Evolutionary conservation across 2,797 vertebrate genomes (phyloP).

Genomic region (Etheostoma nigrum): DNA sequence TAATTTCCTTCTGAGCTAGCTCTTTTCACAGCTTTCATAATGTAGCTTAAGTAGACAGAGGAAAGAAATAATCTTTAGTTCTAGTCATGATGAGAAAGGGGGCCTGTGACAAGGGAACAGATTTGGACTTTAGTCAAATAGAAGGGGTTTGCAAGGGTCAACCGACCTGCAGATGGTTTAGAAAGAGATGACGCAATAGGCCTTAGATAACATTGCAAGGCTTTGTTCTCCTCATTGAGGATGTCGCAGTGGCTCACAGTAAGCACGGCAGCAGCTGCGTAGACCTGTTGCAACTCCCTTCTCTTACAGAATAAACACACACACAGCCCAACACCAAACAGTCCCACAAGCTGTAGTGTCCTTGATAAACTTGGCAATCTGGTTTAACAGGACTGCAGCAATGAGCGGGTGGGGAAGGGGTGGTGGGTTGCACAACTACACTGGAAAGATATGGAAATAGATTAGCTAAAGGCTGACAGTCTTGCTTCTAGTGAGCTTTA

Average conservation of each 20-base stretch:
- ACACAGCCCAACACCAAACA: conserved; percentile 14
- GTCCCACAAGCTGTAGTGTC: conserved; percentile 57
- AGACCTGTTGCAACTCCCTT: conserved; percentile 49
- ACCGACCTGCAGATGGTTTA: conserved; percentile 29
- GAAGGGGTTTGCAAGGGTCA: conserved; percentile 52
- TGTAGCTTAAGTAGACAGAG: conserved; percentile 38
- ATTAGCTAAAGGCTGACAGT: conserved; percentile 26
- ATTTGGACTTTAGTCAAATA: conserved; percentile 44
- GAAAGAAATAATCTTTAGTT: conserved; percentile 39
- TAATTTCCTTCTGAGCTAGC: conserved; percentile 97
- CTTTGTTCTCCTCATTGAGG: conserved; percentile 49
- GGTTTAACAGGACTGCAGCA: conserved; percentile 67
- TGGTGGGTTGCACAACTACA: conserved; percentile 16
- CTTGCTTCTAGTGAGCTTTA: conserved; percentile 4
- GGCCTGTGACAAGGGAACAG: conserved; percentile 34
- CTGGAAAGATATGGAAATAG: conserved; percentile 30
- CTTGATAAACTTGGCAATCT: conserved; percentile 71
- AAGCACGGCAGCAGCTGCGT: conserved; percentile 55
- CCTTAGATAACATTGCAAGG: conserved; percentile 48
- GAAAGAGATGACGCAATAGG: conserved; percentile 52
- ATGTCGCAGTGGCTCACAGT: conserved; percentile 58
- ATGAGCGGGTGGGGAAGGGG: conserved; percentile 46
- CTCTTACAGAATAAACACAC: not conserved
- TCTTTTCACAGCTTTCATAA: conserved; percentile 99
- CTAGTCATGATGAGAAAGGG: conserved; percentile 37